Percentiles rank a stretch among this genome's conserved stretches.
phyloP scores from a whole-genome alignment of 2,888 invertebrate species.

The Aphodius sticticus region DNA sequence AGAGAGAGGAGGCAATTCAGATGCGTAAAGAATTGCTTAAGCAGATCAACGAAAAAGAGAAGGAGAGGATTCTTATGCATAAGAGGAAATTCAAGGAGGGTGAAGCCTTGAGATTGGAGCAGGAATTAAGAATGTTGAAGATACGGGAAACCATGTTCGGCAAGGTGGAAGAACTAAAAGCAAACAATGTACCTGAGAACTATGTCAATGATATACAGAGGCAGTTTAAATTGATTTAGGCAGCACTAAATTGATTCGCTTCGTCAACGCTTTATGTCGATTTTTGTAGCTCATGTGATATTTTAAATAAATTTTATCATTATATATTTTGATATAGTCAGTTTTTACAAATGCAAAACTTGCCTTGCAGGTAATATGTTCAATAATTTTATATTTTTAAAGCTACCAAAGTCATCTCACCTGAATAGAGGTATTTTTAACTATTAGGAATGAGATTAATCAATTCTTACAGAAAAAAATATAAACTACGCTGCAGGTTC shows the following conservation, averaged over 20 bases:
- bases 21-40: slow-evolving; percentile 72
- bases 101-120: slow-evolving; percentile 68
- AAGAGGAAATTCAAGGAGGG: slow-evolving; percentile 74
- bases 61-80: slow-evolving; percentile 67
- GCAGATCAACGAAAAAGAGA: slow-evolving; percentile 76
- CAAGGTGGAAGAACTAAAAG: slow-evolving; percentile 68
- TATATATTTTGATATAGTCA: neutral
- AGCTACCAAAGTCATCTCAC: too few species aligned
- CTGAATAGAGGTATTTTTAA: too few species aligned
- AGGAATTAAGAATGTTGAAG: slow-evolving; percentile 64
- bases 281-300: slow-evolving; percentile 4
- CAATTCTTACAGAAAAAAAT: too few species aligned
- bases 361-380: too few species aligned
- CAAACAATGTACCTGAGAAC: slow-evolving; percentile 51
- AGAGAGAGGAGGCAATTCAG: slow-evolving; percentile 60
- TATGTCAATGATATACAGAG: slow-evolving; percentile 54
- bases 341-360: neutral
- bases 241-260: neutral
- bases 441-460: too few species aligned
- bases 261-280: neutral
- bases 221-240: slow-evolving; percentile 36
- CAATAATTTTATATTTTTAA: too few species aligned
- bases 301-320: neutral
- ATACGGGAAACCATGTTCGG: slow-evolving; percentile 62
- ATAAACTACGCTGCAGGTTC: too few species aligned